Conservation (phyloP, 2,888 invertebrate genomes). For the Anodontia alba region DNA sequence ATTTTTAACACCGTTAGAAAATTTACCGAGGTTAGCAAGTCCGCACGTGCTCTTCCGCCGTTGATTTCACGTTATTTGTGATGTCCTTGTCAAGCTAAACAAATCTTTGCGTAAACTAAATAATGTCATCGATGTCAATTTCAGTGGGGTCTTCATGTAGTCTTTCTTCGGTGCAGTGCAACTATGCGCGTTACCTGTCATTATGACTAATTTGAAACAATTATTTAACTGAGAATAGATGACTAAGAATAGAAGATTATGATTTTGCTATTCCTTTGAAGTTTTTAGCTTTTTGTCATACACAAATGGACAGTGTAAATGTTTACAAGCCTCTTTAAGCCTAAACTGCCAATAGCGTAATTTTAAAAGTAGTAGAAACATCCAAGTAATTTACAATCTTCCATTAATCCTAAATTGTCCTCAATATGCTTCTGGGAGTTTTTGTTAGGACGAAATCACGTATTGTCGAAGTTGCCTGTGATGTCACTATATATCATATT, state of each 20-base stretch:
- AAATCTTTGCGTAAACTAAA: constrained; percentile 8
- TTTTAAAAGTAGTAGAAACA: too few species aligned
- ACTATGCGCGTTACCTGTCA: background rate
- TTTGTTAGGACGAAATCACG: too few species aligned
- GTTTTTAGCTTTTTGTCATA: background rate
- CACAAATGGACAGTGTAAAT: background rate
- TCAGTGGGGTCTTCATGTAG: background rate
- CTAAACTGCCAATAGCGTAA: too few species aligned
- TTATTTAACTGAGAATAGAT: too few species aligned
- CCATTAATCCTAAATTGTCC: too few species aligned
- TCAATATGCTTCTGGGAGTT: too few species aligned
- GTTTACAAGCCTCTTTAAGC: too few species aligned
- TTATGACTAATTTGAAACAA: constrained; percentile 4
- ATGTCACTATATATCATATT: too few species aligned
- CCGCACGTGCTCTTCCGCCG: background rate
- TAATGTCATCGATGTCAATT: constrained; percentile 4
- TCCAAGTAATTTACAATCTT: too few species aligned
- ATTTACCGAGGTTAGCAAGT: background rate
- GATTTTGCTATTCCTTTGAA: background rate
- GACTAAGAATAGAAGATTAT: too few species aligned
- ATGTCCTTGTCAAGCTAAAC: background rate
- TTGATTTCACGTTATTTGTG: background rate
- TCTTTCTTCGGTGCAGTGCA: background rate
- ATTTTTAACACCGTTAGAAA: background rate
- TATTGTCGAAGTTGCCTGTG: too few species aligned